Conservation (phyloP, 2,888 invertebrate genomes). For the Drosophila mercatorum region DNA sequence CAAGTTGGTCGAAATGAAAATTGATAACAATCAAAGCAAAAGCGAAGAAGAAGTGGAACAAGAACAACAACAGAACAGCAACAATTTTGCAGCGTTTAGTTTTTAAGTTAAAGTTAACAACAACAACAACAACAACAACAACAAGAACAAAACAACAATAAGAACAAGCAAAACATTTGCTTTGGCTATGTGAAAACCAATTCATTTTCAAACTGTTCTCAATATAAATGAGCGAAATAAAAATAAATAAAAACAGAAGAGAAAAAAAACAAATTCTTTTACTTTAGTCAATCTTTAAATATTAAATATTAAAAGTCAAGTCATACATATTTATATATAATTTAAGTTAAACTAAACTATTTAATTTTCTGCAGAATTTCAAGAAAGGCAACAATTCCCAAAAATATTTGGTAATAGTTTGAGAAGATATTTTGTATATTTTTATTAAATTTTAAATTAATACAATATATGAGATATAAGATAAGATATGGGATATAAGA, state of each 20-base stretch:
- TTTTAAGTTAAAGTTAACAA: slow-evolving; percentile 53
- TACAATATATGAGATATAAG: background rate
- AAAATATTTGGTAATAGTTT: background rate
- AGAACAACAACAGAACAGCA: slow-evolving; percentile 16
- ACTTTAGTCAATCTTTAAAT: background rate
- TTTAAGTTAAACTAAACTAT: background rate
- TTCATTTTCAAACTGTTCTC: slow-evolving; percentile 64
- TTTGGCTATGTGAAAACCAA: slow-evolving; percentile 35
- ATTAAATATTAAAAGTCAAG: background rate
- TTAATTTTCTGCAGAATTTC: too few relatives aligned
- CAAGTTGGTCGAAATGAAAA: slow-evolving; percentile 31
- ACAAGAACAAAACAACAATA: background rate
- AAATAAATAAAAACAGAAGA: background rate
- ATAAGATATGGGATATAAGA: background rate
- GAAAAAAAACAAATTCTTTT: background rate
- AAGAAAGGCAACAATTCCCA: too few relatives aligned
- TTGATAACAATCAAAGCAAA: slow-evolving; percentile 50
- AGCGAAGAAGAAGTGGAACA: slow-evolving; percentile 6
- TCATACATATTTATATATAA: background rate
- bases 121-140: background rate
- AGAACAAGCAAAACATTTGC: slow-evolving; percentile 21
- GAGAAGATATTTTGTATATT: background rate
- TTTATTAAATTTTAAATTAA: background rate
- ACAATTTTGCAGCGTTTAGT: slow-evolving; percentile 47
- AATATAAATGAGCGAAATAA: slow-evolving; percentile 59